Base-by-base conservation (phyloP, 2,888 invertebrate species). In the Ichneumon xanthorius region DNA sequence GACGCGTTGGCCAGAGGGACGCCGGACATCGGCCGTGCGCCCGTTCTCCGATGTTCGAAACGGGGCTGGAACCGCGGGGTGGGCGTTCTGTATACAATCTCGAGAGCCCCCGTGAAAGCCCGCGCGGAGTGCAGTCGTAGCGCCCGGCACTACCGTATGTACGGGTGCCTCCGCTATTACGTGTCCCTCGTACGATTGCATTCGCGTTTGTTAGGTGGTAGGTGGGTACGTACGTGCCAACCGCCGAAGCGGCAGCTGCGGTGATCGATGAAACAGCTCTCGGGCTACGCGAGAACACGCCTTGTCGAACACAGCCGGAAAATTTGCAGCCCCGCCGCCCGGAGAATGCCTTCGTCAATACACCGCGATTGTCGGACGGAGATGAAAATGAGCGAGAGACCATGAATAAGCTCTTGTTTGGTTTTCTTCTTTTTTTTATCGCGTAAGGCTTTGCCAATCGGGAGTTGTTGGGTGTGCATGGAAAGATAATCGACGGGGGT, bases 331-430 rank as follows among this genome's bases (percentile, higher is more conserved):
- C 37, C 53, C 53, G 63, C 53, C 73, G 68, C 48, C 61, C 19
- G 63, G 83, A 80, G 79, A 80, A 84, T 71, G 65, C 80, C 80
- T 80, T 84, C 80, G 83, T 84, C 80, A 84, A 80, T 73, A 70
- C 22, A 79, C 22, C 33, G 26, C 61, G 33, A 63, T 63, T 33
- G 61, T 63, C 5, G 30, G 61, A 63, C 33, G 30, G 30, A 33
- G 61, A 30, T 33, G 30, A n/a, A 63, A 63, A 63, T 63, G 61
- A 63, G 33, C 30, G 33, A 63, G 33, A 63, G 61, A n/a, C 45
- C 33, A 63, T 30, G 61, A 30, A 63, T 33, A 33, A 16, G 1
- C 61, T 16, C 30, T 1, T n/a, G 33, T 11, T 63, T 16, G 1
- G 4, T 26, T 16, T 63, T 33, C n/a, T 4, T 16, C 4, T 16